Percentiles rank a stretch among this genome's conserved stretches.
Conservation (phyloP, 1,140 invertebrate species). For the Listronotus bonariensis region DNA sequence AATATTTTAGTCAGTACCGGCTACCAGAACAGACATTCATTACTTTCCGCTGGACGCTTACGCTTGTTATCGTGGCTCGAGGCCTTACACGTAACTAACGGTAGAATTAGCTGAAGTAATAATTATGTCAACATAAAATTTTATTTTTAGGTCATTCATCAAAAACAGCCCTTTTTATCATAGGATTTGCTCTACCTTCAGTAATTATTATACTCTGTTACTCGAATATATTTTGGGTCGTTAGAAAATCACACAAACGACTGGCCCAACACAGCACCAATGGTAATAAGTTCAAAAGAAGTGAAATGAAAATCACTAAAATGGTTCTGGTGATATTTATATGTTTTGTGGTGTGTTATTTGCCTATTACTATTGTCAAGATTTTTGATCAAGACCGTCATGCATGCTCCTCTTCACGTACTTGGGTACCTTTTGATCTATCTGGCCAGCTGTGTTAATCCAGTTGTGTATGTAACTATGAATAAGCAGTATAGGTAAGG, state of each 20-base stretch:
- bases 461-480: slow-evolving; percentile 94
- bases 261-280: slow-evolving; percentile 46
- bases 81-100: too few species aligned
- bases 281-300: slow-evolving; percentile 69
- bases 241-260: slow-evolving; percentile 65
- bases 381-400: slow-evolving; percentile 76
- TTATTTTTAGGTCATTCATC: slow-evolving; percentile 55
- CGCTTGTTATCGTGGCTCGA: too few species aligned
- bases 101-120: too few species aligned
- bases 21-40: too few species aligned
- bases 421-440: slow-evolving; percentile 64
- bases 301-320: slow-evolving; percentile 89
- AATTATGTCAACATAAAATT: too few species aligned
- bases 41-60: too few species aligned
- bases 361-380: slow-evolving; percentile 87
- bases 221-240: slow-evolving; percentile 86
- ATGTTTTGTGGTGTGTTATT: slow-evolving; percentile 83
- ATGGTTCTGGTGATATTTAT: slow-evolving; percentile 90
- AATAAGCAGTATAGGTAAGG: slow-evolving; percentile 82
- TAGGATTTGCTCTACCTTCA: slow-evolving; percentile 82
- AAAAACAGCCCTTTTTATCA: slow-evolving; percentile 81
- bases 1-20: too few species aligned
- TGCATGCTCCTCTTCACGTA: slow-evolving; percentile 67
- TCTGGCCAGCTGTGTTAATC: slow-evolving; percentile 86
- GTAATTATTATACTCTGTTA: slow-evolving; percentile 85